phyloP scores from a whole-genome alignment of 2,888 invertebrate species.

The Pyrrhia umbra region DNA sequence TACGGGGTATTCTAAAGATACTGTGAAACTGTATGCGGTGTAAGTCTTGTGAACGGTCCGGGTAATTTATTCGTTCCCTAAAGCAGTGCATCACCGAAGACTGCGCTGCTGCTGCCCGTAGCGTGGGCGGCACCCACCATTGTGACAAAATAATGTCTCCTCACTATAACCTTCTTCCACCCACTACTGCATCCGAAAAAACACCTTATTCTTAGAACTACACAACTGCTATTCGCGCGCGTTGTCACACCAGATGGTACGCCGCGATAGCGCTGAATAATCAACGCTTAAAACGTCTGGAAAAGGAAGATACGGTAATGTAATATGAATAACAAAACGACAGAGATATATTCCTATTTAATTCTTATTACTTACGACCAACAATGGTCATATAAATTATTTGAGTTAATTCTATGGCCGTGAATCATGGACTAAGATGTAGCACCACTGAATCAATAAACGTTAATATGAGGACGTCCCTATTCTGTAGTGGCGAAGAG shows the following conservation, averaged over 20 bases:
- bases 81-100: constrained; percentile 89
- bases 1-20: constrained; percentile 77
- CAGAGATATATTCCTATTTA: constrained; percentile 88
- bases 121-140: constrained; percentile 89
- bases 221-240: constrained; percentile 71
- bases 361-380: constrained; percentile 85
- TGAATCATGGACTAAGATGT: constrained; percentile 68
- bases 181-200: constrained; percentile 70
- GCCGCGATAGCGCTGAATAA: constrained; percentile 88
- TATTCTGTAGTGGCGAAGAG: constrained; percentile 39
- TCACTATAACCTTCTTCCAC: constrained; percentile 82
- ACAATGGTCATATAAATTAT: constrained; percentile 84
- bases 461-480: constrained; percentile 38
- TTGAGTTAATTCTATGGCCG: constrained; percentile 70
- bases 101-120: constrained; percentile 81
- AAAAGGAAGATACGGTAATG: constrained; percentile 90
- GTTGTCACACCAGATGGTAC: constrained; percentile 82
- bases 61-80: constrained; percentile 89
- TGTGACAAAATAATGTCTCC: constrained; percentile 90
- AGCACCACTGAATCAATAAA: constrained; percentile 57
- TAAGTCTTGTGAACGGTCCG: constrained; percentile 78
- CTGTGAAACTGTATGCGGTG: constrained; percentile 79
- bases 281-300: constrained; percentile 90
- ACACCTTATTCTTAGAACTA: constrained; percentile 72
- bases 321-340: constrained; percentile 90